These are phyloP conservation scores for Cynopterus sphinx DNA, from an alignment of 2,797 vertebrate species.

Conservation along the genomic window DNA sequence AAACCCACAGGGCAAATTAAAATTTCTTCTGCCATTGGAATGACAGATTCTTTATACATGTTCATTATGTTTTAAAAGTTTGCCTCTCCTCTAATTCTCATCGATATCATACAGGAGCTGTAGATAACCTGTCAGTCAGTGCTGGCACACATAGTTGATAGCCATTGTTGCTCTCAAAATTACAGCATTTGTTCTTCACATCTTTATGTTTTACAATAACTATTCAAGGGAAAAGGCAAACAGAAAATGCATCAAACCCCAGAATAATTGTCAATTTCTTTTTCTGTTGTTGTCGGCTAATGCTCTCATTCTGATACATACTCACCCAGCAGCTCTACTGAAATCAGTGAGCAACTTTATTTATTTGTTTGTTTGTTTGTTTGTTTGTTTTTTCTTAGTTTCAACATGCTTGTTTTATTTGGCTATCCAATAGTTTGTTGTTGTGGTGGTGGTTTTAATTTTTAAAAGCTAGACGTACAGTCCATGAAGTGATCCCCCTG, in stretches of 20 bases:
- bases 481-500: no score
- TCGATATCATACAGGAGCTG: background rate
- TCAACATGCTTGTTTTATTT: no score
- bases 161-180: background rate
- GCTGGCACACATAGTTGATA: background rate
- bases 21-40: background rate
- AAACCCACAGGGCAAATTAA: background rate
- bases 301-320: background rate
- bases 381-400: no score
- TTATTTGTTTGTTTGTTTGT: no score
- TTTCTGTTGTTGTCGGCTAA: background rate
- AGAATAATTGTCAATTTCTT: background rate
- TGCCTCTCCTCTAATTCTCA: background rate
- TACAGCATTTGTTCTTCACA: background rate
- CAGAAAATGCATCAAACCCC: background rate
- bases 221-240: conserved; percentile 8
- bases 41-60: background rate
- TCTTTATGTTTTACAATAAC: background rate
- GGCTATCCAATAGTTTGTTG: no score
- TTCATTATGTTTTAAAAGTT: background rate
- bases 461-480: no score
- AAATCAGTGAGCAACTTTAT: background rate
- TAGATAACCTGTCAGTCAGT: background rate
- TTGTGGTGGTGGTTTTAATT: no score
- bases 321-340: background rate